phyloP scores from a whole-genome alignment of 2,113 vertebrate genomes.

The Gnathonemus echidnorhynchus region DNA sequence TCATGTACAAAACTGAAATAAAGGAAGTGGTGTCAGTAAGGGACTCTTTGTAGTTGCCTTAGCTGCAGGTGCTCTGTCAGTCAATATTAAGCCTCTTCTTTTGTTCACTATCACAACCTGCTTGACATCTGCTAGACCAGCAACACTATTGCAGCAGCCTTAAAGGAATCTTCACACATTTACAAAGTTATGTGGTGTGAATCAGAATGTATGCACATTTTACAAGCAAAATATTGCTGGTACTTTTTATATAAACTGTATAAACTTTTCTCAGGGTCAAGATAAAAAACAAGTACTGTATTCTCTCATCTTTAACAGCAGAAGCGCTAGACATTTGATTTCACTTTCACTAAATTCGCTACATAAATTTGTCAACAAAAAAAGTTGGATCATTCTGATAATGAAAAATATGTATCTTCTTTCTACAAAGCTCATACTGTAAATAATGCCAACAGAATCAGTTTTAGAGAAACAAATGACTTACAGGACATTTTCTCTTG shows the following conservation, averaged over 20 bases:
- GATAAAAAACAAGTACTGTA: neutral
- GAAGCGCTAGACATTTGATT: conserved; percentile 31
- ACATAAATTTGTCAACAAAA: neutral
- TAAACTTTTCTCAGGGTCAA: neutral
- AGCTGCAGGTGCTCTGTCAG: conserved; percentile 73
- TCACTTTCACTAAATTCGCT: neutral
- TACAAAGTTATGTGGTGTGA: neutral
- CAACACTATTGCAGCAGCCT: conserved; percentile 31
- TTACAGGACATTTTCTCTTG: neutral
- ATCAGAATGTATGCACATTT: neutral
- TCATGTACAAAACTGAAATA: conserved; percentile 52
- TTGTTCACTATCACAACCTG: conserved; percentile 59
- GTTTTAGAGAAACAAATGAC: neutral
- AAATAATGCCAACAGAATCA: neutral
- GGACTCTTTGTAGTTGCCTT: conserved; percentile 68
- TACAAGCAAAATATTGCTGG: neutral
- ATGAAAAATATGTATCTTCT: neutral
- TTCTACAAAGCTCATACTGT: neutral
- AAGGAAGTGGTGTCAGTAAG: conserved; percentile 61
- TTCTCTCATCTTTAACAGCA: neutral
- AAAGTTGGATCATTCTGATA: neutral
- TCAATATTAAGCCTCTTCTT: conserved; percentile 56
- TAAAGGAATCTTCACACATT: neutral
- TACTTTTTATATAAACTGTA: neutral
- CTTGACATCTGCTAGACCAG: conserved; percentile 60